Conservation (phyloP, 2,113 vertebrate species). For the Australoheros scitulus region DNA sequence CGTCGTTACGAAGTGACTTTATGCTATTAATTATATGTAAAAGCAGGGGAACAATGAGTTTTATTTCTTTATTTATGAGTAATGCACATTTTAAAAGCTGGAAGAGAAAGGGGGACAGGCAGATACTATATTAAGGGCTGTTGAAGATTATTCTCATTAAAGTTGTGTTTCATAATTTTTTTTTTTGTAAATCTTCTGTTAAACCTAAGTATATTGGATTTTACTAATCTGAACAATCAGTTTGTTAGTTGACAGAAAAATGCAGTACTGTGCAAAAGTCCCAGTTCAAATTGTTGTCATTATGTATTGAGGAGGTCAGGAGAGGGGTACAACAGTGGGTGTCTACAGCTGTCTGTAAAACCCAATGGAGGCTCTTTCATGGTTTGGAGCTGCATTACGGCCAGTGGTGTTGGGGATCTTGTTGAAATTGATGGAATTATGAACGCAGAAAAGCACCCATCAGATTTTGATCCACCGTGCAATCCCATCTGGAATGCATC, state of each 20-base stretch:
- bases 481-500: background rate
- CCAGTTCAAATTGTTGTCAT: background rate
- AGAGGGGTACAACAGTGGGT: background rate
- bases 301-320: accelerated
- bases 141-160: background rate
- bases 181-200: too few species aligned
- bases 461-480: background rate
- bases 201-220: background rate
- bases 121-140: too few species aligned
- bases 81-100: background rate
- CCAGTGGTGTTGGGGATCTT: background rate
- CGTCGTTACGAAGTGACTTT: background rate
- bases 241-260: background rate
- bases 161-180: background rate
- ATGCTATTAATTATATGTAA: background rate
- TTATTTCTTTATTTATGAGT: background rate
- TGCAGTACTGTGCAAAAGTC: background rate
- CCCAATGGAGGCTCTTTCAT: background rate
- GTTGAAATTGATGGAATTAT: background rate
- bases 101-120: accelerated
- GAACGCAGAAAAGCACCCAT: background rate
- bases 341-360: background rate
- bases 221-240: background rate
- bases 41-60: background rate
- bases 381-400: too few species aligned